phyloP scores from a whole-genome alignment of 2,888 invertebrate genomes.

The Phrixothrix hirtus region DNA sequence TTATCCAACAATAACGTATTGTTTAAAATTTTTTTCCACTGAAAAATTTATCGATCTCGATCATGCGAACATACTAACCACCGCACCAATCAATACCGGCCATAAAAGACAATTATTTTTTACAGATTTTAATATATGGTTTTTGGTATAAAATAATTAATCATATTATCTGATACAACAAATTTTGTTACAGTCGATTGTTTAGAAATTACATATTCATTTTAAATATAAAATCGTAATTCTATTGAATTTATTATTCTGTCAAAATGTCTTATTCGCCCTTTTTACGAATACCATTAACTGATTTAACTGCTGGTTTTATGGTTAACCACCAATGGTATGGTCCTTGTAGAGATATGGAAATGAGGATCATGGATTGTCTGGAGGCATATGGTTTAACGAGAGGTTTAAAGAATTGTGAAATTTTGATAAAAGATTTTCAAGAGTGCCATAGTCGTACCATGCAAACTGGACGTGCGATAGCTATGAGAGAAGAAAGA shows the following conservation, averaged over 20 bases:
- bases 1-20: too few species aligned
- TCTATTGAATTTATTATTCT: not conserved
- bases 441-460: conserved; percentile 67
- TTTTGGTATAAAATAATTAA: too few species aligned
- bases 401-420: conserved; percentile 67
- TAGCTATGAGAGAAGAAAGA: conserved; percentile 67
- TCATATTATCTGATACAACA: not conserved
- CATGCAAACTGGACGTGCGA: conserved; percentile 65
- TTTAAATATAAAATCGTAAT: too few species aligned
- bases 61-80: not conserved
- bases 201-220: too few species aligned
- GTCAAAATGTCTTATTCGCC: conserved; percentile 65
- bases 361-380: conserved; percentile 74
- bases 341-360: conserved; percentile 68
- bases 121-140: too few species aligned
- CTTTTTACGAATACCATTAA: conserved; percentile 69
- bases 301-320: conserved; percentile 70
- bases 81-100: not conserved
- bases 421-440: conserved; percentile 66
- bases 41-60: too few species aligned
- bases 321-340: conserved; percentile 68
- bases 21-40: too few species aligned
- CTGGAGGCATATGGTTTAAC: conserved; percentile 78
- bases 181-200: too few species aligned
- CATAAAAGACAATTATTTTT: not conserved